Base-by-base conservation (phyloP, 2,113 vertebrate genomes). In the Elachura formosa region DNA sequence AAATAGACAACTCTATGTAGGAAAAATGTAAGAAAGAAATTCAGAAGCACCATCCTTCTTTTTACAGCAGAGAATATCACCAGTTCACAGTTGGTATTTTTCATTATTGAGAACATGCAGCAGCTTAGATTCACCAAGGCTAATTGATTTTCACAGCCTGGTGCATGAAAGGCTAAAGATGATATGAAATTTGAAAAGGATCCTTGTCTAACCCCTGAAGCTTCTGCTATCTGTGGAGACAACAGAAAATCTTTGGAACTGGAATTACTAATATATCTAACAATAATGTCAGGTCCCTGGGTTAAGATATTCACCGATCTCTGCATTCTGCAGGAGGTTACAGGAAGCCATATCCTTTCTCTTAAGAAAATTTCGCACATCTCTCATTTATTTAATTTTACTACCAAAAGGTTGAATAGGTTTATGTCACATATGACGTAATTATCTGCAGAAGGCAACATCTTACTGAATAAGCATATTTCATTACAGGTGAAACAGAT, bases 81-180 rank as follows among this genome's bases (percentile, higher is more conserved):
- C 69, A 72, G 78, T 72, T 20, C 18, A 10, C 89, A 94, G 56
- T 97, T 96, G 95, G 67, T 93, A 92, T 77, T 95, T 98, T 92
- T 97, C 86, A 84, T 97, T 97, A 95, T 41, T 85, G 87, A 96
- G 96, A 95, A 93, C 73, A 90, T 63, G n/a, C 49, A 84, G 49
- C 81, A 94, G 77, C 84, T 96, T 66, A 41, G 56, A 95, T 98
- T 97, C 79, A 91, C 94, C 64, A 80, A 43, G 56, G 54, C 91
- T 96, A 97, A 98, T 96, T 97, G 97, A 97, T 98, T 98, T 97
- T 95, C 97, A 97, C 96, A 98, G 95, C 91, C 91, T 98, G 94
- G 79, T 88, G 55, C 64, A 92, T 91, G 76, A 91, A 97, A 95
- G 34, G 72, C 84, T 90, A 91, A 93, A 91, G 77, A 96, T 69